Evolutionary conservation across 2,888 invertebrate species (phyloP), one percentile per base, ranked within the genome.

Genomic region (Sympetrum striolatum): DNA sequence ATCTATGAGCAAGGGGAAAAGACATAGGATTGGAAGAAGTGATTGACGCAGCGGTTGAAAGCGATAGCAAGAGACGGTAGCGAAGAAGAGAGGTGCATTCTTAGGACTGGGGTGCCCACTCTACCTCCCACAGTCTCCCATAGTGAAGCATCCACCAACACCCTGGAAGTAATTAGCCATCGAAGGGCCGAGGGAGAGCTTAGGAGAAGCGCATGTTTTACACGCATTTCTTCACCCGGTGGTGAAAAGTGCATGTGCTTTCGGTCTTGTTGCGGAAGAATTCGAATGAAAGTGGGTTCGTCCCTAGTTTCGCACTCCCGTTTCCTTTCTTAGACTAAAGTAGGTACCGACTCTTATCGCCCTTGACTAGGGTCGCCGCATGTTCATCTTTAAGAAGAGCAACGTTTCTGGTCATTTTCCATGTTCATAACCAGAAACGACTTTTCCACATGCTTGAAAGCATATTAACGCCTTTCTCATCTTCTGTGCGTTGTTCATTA

Each of bases 121-220:
- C 73, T 31, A 31, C 86, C 86, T 60, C 86, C 86, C 86, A 86
- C 86, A n/a, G 64, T 86, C 86, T 86, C 37, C 82, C 82, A 82
- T 82, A 58, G 82, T 60, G 64, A 86, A 58, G 60, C 35, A 86
- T 86, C 86, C 86, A 60, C 86, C 86, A 60, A 64, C 86, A 86
- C 60, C 73, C 37, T 60, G 86, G 60, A 86, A 35, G 86, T 86
- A 86, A 86, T 86, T 86, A 86, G 86, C 86, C 86, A 60, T 35
- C 53, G 82, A 60, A 44, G 22, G 22, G 82, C 53, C 53, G 64
- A 37, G 86, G 53, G 82, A 53, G 48, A 44, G n/a, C 53, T 37
- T 22, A 35, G 60, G 58, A 48, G 18, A 37, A n/a, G n/a, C n/a
- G n/a, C n/a, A n/a, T n/a, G n/a, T n/a, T n/a, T n/a, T n/a, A n/a